Conservation (phyloP, 1,140 invertebrate genomes). For the Amyelois transitella region DNA sequence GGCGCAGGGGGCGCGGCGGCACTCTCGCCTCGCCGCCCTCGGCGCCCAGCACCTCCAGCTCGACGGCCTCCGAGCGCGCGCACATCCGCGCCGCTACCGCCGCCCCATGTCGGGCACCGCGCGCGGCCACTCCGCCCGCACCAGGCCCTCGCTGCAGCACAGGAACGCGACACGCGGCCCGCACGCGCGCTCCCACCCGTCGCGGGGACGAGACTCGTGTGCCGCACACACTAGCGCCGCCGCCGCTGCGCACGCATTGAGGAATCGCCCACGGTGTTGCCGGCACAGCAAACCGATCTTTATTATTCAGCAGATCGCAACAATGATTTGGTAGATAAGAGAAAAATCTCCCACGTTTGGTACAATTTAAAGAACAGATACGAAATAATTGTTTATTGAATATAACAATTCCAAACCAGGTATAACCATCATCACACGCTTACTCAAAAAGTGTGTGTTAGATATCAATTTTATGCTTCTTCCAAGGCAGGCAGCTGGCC, state of each 20-base stretch:
- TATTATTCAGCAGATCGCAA: slow-evolving; percentile 6
- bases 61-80: slow-evolving; percentile 65
- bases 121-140: slow-evolving; percentile 46
- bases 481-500: not conserved
- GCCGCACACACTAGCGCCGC: slow-evolving; percentile 47
- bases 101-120: slow-evolving; percentile 56
- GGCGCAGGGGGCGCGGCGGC: slow-evolving; percentile 68
- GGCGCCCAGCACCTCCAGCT: slow-evolving; percentile 69
- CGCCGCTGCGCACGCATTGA: slow-evolving; percentile 49
- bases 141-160: slow-evolving; percentile 15
- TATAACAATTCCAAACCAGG: no score
- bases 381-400: no score
- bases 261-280: slow-evolving; percentile 23
- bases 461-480: not conserved
- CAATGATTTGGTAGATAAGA: not conserved
- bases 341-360: not conserved
- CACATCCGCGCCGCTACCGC: slow-evolving; percentile 68
- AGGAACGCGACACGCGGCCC: slow-evolving; percentile 16
- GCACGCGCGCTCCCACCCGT: slow-evolving; percentile 47
- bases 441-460: no score
- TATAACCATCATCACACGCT: no score
- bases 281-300: slow-evolving; percentile 8
- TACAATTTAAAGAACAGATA: no score
- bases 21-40: slow-evolving; percentile 48
- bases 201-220: slow-evolving; percentile 48